Evolutionary conservation across 2,113 vertebrate genomes (phyloP).

Genomic region (Butorides virescens): DNA sequence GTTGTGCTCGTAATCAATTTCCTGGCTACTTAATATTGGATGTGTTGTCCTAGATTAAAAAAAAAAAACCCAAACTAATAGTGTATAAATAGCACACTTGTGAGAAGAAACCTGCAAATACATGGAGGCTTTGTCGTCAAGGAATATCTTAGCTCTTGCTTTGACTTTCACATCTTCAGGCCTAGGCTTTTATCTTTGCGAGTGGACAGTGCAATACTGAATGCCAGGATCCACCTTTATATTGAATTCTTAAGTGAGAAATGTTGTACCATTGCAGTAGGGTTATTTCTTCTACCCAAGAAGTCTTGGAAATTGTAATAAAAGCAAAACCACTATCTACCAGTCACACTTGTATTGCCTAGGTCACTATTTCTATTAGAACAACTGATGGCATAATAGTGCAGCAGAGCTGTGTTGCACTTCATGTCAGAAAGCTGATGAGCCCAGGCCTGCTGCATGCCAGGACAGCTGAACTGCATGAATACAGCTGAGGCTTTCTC

Average conservation of each 20-base stretch:
- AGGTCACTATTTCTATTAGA: too few relatives aligned
- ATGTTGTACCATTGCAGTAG: not conserved
- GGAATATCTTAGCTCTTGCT: not conserved
- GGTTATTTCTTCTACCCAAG: not conserved
- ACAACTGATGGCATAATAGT: not conserved
- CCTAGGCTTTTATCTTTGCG: not conserved
- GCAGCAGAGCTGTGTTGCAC: slow-evolving; percentile 2
- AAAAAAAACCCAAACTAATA: not conserved
- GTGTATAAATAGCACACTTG: not conserved
- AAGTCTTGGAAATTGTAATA: not conserved
- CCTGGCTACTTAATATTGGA: not conserved
- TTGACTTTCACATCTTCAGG: not conserved
- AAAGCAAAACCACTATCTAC: not conserved
- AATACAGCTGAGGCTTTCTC: not conserved
- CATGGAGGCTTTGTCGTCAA: not conserved
- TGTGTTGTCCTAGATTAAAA: not conserved
- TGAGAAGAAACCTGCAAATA: not conserved
- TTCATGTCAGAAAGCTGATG: not conserved
- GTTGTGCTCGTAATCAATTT: not conserved
- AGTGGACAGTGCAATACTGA: not conserved
- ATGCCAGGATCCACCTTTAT: not conserved
- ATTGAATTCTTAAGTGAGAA: not conserved
- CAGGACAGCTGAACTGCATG: not conserved
- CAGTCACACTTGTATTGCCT: not conserved
- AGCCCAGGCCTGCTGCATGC: not conserved